These are phyloP conservation scores for Heliothis virescens DNA, from an alignment of 1,140 invertebrate species.

Conservation along the genomic window DNA sequence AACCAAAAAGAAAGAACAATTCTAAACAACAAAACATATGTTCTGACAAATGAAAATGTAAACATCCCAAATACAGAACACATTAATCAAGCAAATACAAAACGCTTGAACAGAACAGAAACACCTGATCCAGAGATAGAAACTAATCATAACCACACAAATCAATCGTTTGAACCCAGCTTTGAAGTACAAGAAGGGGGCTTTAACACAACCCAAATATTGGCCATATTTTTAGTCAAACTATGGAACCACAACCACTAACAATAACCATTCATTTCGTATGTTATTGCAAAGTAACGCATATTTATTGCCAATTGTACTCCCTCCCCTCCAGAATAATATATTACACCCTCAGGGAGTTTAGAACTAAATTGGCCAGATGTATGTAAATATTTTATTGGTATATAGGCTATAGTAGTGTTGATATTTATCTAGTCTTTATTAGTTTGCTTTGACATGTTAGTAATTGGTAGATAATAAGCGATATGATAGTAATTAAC, in stretches of 20 bases:
- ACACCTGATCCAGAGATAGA: constrained; percentile 22
- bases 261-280: constrained; percentile 52
- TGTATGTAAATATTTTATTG: constrained; percentile 51
- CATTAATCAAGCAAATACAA: background rate
- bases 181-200: constrained; percentile 23
- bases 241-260: constrained; percentile 36
- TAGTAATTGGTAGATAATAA: constrained; percentile 18
- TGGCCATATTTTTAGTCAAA: constrained; percentile 36
- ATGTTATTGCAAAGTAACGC: constrained; percentile 54
- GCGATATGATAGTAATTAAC: background rate
- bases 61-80: background rate
- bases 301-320: constrained; percentile 52
- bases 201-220: constrained; percentile 28
- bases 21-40: background rate
- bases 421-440: constrained; percentile 31
- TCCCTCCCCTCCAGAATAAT: constrained; percentile 31
- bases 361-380: constrained; percentile 50
- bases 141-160: constrained; percentile 14
- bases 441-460: constrained; percentile 29
- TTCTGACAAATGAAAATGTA: background rate
- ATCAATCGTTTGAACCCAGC: constrained; percentile 13
- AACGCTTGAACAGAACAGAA: background rate
- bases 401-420: constrained; percentile 8
- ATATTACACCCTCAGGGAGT: constrained; percentile 44
- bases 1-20: background rate